These are phyloP conservation scores for Stercorarius parasiticus DNA, from an alignment of 2,113 vertebrate species.

Conservation along the genomic window DNA sequence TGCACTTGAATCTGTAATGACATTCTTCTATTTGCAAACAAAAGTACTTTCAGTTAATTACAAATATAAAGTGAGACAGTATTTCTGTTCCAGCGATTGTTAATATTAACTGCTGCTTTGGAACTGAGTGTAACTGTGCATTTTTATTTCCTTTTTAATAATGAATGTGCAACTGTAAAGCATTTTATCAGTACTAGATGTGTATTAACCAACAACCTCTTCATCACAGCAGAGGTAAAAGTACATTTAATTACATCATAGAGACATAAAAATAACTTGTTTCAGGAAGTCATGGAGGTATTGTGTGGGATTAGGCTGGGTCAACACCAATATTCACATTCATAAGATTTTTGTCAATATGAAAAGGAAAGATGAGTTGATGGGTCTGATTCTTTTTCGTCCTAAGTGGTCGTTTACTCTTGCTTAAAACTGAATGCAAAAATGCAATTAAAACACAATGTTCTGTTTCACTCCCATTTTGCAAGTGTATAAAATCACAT, in stretches of 20 bases:
- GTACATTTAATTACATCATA: background rate
- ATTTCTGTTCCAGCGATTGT: background rate
- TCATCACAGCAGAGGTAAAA: background rate
- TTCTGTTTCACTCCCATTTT: background rate
- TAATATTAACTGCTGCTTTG: conserved; percentile 4
- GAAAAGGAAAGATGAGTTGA: background rate
- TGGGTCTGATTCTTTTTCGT: background rate
- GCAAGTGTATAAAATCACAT: background rate
- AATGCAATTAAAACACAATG: background rate
- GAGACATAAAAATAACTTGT: conserved; percentile 2
- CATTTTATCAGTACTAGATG: background rate
- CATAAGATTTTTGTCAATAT: background rate
- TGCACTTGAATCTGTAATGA: background rate
- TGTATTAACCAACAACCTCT: background rate
- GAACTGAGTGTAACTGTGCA: background rate
- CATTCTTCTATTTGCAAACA: background rate
- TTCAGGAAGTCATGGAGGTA: background rate
- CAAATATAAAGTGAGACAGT: background rate
- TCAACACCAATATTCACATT: background rate
- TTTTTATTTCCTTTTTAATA: conserved; percentile 52
- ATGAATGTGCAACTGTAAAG: conserved; percentile 6
- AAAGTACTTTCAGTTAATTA: conserved; percentile 36
- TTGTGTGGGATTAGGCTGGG: background rate
- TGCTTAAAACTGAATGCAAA: background rate
- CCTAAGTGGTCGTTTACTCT: background rate